These are phyloP conservation scores for Porites divaricata DNA, from an alignment of 92 coral and sea anemone species.

Conservation along the genomic window DNA sequence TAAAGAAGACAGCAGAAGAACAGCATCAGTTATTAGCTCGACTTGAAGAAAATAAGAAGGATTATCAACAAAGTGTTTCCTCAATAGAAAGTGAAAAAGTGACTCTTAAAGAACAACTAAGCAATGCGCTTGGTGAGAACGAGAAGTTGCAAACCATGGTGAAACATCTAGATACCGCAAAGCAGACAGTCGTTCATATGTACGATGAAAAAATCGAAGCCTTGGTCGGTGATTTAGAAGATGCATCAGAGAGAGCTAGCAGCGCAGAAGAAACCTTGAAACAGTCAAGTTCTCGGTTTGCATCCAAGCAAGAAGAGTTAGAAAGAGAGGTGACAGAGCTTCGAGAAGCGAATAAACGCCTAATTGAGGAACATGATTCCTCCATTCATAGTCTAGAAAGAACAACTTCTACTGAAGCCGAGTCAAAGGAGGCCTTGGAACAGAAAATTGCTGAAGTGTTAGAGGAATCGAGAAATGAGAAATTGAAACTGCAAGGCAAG, in stretches of 20 bases:
- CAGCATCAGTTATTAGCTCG: conserved; percentile 30
- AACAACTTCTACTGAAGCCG: conserved; percentile 34
- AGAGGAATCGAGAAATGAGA: conserved; percentile 51
- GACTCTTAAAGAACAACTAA: conserved; percentile 48
- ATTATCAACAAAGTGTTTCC: conserved; percentile 38
- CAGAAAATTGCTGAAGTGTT: conserved; percentile 60
- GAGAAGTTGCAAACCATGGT: conserved; percentile 71
- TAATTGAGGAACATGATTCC: conserved; percentile 9
- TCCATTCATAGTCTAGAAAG: conserved; percentile 41
- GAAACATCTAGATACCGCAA: conserved; percentile 78
- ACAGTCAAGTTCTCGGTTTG: conserved; percentile 43
- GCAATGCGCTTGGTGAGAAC: conserved; percentile 49
- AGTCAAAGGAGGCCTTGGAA: conserved; percentile 41
- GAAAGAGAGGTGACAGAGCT: conserved; percentile 46
- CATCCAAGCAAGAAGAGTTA: conserved; percentile 47
- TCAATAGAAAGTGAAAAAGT: conserved; percentile 53
- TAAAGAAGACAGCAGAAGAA: conserved; percentile 39
- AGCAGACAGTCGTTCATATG: conserved; percentile 82
- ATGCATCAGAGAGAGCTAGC: conserved; percentile 59
- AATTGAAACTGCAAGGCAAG: conserved; percentile 30
- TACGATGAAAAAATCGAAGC: conserved; percentile 83
- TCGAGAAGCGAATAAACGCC: conserved; percentile 20
- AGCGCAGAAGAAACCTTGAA: conserved; percentile 48
- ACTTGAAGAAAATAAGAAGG: conserved; percentile 47
- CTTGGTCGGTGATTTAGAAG: conserved; percentile 75